Base-by-base conservation (phyloP, 2,888 invertebrate species). In the Ennomos quercinarius region DNA sequence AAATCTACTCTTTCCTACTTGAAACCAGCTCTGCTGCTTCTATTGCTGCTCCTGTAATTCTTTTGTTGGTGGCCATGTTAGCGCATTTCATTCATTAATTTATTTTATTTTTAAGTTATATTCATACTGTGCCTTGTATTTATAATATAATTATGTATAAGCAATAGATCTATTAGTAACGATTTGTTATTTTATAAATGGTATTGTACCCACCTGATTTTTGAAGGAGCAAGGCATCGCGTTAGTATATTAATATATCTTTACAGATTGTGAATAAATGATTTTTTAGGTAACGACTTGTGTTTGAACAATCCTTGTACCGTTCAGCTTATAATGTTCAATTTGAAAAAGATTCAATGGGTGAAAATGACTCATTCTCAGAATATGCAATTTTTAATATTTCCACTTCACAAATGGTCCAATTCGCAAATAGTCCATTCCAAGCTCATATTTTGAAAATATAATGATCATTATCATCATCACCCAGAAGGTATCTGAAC, bases 71-170 rank as follows among this genome's bases (percentile, higher is more conserved):
- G 13, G 80, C 85, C 2, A 54, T 83, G 46, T 45, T 76, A 0
- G 70, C 81, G 1, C 79, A 84, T 34, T 63, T 86, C 8, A 57
- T 86, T 39, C 78, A 75, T 64, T 89, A 81, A 77, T 53, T 54
- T 54, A 57, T 17, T 57, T 50, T 57, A 47, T 38, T 48, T 40
- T 1, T 63, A 48, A 46, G 50, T 59, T 12, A 39, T 42, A 43
- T 49, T 46, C 8, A 37, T 39, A 47, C 27, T 42, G 17, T 57
- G 49, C 50, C 50, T 57, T 58, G 12, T 56, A 10, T 38, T 37
- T 57, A n/a, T n/a, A n/a, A n/a, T 48, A 50, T 63, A 27, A 27
- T 27, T 27, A 27, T 27, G 27, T 27, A 6, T 27, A 44, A 42
- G 47, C 36, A 53, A 38, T 61, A 46, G 43, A 54, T 42, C 42